Percentiles rank a stretch among this genome's conserved stretches.
These are phyloP conservation scores for Phaethon lepturus DNA, from an alignment of 2,113 vertebrate genomes.

Conservation along the genomic window DNA sequence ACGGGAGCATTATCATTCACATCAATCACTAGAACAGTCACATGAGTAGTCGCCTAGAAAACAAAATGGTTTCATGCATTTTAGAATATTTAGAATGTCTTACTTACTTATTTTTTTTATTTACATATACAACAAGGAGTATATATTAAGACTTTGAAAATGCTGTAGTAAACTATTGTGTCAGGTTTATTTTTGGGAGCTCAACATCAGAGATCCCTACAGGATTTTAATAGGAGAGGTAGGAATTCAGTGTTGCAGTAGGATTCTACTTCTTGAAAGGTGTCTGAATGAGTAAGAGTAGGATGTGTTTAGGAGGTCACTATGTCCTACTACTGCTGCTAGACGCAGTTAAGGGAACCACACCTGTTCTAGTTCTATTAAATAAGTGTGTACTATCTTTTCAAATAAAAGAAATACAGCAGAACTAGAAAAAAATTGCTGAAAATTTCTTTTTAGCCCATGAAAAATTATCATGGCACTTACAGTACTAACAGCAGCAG, in stretches of 20 bases:
- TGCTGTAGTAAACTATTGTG: background rate
- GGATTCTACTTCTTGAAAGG: background rate
- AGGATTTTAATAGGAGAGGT: background rate
- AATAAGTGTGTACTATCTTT: background rate
- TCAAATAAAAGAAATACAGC: background rate
- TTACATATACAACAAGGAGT: background rate
- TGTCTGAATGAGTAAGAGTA: background rate
- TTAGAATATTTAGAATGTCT: background rate
- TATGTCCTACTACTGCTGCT: background rate
- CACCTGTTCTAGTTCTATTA: background rate
- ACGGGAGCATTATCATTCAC: constrained; percentile 69
- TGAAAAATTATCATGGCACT: background rate
- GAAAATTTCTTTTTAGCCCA: background rate
- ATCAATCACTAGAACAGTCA: constrained; percentile 55
- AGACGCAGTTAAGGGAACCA: background rate
- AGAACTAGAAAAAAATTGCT: background rate
- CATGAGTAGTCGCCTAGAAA: constrained; percentile 30
- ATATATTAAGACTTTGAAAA: background rate
- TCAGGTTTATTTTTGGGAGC: background rate
- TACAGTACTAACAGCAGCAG: background rate
- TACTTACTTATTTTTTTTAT: background rate
- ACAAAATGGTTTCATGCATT: background rate
- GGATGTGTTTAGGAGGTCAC: background rate
- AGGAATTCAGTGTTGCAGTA: background rate
- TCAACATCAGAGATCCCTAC: background rate